Evolutionary conservation across 2,797 vertebrate genomes (phyloP), one percentile per base, ranked within the genome.

Genomic region (Pangasius djambal): DNA sequence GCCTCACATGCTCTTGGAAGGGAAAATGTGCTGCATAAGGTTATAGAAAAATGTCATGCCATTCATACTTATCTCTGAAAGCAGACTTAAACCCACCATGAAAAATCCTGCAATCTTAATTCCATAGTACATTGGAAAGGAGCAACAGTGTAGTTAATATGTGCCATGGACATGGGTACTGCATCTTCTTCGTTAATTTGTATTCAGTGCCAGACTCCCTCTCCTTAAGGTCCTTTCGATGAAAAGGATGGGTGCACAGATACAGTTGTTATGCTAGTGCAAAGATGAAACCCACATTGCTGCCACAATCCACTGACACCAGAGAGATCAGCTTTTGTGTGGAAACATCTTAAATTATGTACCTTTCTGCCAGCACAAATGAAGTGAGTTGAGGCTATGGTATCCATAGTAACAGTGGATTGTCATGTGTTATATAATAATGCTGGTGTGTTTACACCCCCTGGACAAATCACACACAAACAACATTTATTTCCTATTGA

Each of bases 381-480:
- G 67, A 87, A 87, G 77, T 91, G 93, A 93, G 86, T 93, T 93
- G 91, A 93, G 93, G 94, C 91, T 94, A 92, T 87, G 88, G 93
- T 96, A 92, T 89, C 94, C 91, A 95, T 95, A 92, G 94, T 92
- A 95, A 96, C 95, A 90, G 93, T 86, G 92, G 94, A 95, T 96
- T 95, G 95, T 94, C 91, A 91, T 91, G 90, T 92, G 85, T 96
- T 96, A 95, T 91, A 92, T 95, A 96, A 96, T 89, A 50, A 91
- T 86, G 90, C 86, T 92, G 93, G 92, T 94, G 92, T 93, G 92
- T 93, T 94, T 94, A 94, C 94, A 94, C 93, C 92, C 88, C 44
- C 85, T 89, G 92, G 92, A 94, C 94, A 91, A 94, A 92, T 89
- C 81, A 40, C 57, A 44, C 57, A 61, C 79, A 59, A 18, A 79